These are phyloP conservation scores for Sycobia sp. DNA, from an alignment of 1,140 invertebrate species.

Conservation along the genomic window DNA sequence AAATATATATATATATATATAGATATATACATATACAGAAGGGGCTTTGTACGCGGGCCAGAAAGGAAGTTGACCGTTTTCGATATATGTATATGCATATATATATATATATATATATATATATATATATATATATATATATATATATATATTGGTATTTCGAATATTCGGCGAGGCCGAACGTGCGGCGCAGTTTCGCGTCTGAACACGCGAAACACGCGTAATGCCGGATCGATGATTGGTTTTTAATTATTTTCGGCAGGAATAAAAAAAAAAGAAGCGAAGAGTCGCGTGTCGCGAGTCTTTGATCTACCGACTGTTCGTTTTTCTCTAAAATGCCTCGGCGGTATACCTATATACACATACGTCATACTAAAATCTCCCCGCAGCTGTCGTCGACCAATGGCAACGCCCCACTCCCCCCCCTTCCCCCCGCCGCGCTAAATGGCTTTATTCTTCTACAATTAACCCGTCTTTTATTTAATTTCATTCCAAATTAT, in stretches of 20 bases:
- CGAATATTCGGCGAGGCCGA: slow-evolving; percentile 31
- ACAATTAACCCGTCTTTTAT: neutral
- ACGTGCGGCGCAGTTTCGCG: slow-evolving; percentile 21
- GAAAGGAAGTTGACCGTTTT: slow-evolving; percentile 27
- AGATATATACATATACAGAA: no score
- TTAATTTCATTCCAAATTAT: neutral
- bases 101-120: neutral
- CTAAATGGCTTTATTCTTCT: slow-evolving; percentile 21
- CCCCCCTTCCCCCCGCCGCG: neutral
- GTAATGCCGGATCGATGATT: slow-evolving; percentile 31
- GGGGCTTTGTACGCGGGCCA: slow-evolving; percentile 16
- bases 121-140: slow-evolving; percentile 1
- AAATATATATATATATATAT: no score
- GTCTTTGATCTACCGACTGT: slow-evolving; percentile 33
- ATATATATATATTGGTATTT: neutral
- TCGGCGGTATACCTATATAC: no score
- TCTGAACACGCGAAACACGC: neutral
- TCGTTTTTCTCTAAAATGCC: slow-evolving; percentile 21
- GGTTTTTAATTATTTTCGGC: slow-evolving; percentile 33
- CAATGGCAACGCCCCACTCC: no score
- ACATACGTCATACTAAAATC: no score
- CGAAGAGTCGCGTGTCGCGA: slow-evolving; percentile 13
- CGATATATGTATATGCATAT: slow-evolving; percentile 18
- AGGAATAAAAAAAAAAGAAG: slow-evolving; percentile 11
- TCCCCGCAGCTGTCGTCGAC: no score